phyloP scores from a whole-genome alignment of 37 sponge, comb jelly and placozoan species.

The Geodia barretti region DNA sequence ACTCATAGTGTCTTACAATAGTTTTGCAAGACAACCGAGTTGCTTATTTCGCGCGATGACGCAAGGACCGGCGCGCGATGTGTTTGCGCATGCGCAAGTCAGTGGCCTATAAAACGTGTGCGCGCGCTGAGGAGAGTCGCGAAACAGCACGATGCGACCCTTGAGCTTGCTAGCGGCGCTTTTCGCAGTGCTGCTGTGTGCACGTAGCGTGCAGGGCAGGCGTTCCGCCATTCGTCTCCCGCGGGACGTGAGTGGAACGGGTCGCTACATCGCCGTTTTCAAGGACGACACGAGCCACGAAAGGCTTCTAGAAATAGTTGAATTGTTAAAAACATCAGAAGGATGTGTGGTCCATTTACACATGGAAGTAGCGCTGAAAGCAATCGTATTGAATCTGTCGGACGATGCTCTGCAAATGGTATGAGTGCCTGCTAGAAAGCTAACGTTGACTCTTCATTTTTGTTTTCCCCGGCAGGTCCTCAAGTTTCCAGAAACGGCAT shows the following conservation, averaged over 20 bases:
- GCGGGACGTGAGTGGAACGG: constrained; percentile 1
- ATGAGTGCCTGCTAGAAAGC: not conserved
- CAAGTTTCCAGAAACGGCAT: constrained; percentile 10
- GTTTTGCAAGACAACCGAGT: no score
- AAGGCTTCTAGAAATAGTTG: not conserved
- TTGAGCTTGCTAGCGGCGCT: no score
- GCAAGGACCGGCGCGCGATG: no score
- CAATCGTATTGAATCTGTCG: not conserved
- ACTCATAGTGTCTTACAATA: no score
- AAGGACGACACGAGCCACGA: not conserved
- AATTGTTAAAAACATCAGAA: not conserved
- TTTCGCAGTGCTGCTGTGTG: not conserved
- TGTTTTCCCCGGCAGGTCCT: not conserved
- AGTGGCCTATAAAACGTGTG: no score
- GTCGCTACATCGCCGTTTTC: constrained; percentile 6
- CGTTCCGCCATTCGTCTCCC: not conserved
- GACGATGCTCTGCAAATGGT: constrained; percentile 3
- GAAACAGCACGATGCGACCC: no score
- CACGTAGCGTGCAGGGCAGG: not conserved
- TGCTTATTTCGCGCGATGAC: no score
- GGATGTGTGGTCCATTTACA: not conserved
- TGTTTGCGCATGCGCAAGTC: no score
- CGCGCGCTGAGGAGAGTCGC: no score
- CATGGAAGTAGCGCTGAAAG: not conserved
- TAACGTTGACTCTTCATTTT: not conserved